phyloP scores from a whole-genome alignment of 2,113 vertebrate species.

The Caranx ignobilis region DNA sequence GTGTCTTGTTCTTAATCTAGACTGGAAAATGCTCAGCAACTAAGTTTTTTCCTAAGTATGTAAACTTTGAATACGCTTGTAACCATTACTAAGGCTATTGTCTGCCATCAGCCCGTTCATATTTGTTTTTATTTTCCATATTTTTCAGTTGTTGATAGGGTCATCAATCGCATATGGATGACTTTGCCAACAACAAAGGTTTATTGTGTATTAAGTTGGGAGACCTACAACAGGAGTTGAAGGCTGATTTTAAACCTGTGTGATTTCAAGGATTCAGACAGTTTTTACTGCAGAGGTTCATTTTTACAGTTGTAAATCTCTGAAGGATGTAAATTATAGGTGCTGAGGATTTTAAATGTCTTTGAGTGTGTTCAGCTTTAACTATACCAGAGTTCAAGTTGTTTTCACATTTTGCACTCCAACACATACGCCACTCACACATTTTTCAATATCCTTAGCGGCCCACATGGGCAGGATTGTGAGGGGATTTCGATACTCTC shows the following conservation, averaged over 20 bases:
- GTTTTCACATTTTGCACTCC: background rate
- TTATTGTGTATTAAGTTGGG: background rate
- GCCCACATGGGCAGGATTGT: background rate
- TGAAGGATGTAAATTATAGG: background rate
- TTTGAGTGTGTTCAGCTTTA: background rate
- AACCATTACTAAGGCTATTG: slow-evolving; percentile 2
- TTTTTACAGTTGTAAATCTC: slow-evolving; percentile 11
- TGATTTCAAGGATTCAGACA: slow-evolving; percentile 5
- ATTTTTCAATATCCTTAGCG: background rate
- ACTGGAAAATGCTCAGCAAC: slow-evolving; percentile 21
- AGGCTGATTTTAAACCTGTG: background rate
- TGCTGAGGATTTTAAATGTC: background rate
- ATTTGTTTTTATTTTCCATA: slow-evolving; percentile 3
- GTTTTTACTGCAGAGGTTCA: background rate
- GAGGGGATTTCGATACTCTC: background rate
- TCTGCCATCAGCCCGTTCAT: background rate
- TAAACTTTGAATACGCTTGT: slow-evolving; percentile 5
- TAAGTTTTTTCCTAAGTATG: background rate
- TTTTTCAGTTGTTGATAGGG: background rate
- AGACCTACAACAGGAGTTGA: background rate
- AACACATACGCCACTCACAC: background rate
- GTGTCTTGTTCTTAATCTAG: slow-evolving; percentile 23
- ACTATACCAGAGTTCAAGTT: background rate
- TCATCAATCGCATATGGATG: slow-evolving; percentile 15
- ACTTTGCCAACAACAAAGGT: slow-evolving; percentile 10